These are phyloP conservation scores for Heliconius congener DNA, from an alignment of 1,140 invertebrate species.

Conservation along the genomic window DNA sequence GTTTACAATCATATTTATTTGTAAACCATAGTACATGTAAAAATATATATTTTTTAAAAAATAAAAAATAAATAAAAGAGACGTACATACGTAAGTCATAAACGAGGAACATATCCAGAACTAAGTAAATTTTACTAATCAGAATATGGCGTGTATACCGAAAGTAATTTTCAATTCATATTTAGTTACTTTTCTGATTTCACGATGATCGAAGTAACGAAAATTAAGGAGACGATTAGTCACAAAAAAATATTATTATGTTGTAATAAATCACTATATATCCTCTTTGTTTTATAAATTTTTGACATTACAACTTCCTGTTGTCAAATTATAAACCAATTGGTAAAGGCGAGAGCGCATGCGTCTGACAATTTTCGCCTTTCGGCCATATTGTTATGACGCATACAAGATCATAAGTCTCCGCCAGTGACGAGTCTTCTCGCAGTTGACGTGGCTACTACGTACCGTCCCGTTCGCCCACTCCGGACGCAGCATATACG, in stretches of 20 bases:
- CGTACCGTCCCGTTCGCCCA: conserved; percentile 94
- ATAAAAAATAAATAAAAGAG: too few relatives aligned
- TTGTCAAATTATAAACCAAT: conserved; percentile 44
- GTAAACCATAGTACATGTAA: too few relatives aligned
- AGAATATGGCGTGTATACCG: too few relatives aligned
- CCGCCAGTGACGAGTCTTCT: conserved; percentile 93
- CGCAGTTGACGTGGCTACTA: conserved; percentile 97
- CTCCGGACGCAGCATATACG: conserved; percentile 95
- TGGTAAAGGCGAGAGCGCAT: conserved; percentile 59
- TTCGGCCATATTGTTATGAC: conserved; percentile 87
- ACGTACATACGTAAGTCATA: too few relatives aligned
- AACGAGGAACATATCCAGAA: too few relatives aligned
- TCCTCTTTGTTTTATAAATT: not conserved
- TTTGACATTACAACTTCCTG: conserved; percentile 46
- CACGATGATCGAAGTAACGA: not conserved
- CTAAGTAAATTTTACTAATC: too few relatives aligned
- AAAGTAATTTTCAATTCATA: too few relatives aligned
- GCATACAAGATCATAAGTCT: conserved; percentile 84
- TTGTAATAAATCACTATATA: not conserved
- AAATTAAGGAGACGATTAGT: not conserved
- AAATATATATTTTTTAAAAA: too few relatives aligned
- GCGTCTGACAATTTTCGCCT: conserved; percentile 79
- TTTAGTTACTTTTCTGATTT: not conserved
- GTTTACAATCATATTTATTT: too few relatives aligned
- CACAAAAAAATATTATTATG: not conserved